Base-by-base conservation (phyloP, 37 sponge, comb jelly and placozoan genomes). In the Tethya wilhelma region DNA sequence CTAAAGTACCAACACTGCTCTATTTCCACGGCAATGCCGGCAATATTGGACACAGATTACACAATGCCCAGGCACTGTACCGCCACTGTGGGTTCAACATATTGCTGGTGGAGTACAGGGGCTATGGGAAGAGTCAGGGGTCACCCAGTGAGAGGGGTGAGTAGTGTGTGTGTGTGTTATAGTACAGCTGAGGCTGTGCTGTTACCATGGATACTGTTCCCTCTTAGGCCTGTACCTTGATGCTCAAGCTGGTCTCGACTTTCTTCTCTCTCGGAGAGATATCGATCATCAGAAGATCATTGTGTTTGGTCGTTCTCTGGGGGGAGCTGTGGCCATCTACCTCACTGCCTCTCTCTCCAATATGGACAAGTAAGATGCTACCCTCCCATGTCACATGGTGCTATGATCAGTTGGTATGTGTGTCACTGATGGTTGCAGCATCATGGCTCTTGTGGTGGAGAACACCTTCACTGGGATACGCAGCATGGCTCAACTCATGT, bases 1-100 rank as follows among this genome's bases (percentile, higher is more conserved):
- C 73, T 14, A 56, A 66, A 28, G 90, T 87, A 22, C 97, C 95
- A 2, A 96, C 99, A 8, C 38, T 98, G 33, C 59, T 98, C 38
- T 94, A 90, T 53, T 85, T 98, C 42, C 99, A 98, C 44, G 99
- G 99, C 37, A 98, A 98, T 67, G 99, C 99, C 34, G 93, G 99
- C 20, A 98, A 98, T 38, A 96, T 98, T 62, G 99, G 99, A 19
- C 99, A 98, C 71, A 73, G 99, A n/a, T 66, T 98, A 73, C 93
- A 89, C 74, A 96, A 96, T 74, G 99, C 94, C 19, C 96, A 96
- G 71, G 95, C 93, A 31, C 84, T 98, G 67, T 96, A 94, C 65
- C 64, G 71, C 19, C 88, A 86, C 63, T 96, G 95, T 79, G 90
- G 93, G 41, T 91, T 91, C 82, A 98, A 98, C 58, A 81, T 98